Evolutionary conservation across 2,888 invertebrate genomes (phyloP), one percentile per base, ranked within the genome.

Genomic region (Zygogramma bicolorata): DNA sequence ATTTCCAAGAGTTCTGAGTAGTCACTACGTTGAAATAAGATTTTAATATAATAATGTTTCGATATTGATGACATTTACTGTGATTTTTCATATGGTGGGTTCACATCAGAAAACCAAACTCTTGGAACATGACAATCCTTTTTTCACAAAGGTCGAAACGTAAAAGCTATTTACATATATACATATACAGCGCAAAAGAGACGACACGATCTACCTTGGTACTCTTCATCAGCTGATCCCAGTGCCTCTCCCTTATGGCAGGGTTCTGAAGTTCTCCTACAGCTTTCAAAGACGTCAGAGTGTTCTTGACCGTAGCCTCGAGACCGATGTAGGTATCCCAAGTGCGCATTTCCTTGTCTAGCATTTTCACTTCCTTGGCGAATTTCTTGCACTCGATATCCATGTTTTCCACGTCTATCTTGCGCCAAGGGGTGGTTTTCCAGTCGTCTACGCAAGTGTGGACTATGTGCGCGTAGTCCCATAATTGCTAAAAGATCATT

Each of bases 331-430:
- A 98, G 0, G 96, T 94, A 83, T 97, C 96, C 98, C 98, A 98
- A 78, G 92, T 89, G 81, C 97, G 91, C 96, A 98, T 97, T 88
- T 98, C 98, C 85, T 98, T 98, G 84, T 98, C 98, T 81, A 98
- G 86, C 65, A 95, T 90, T 83, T 96, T 90, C 70, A 97, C 95
- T 86, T 97, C 97, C 88, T 98, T 98, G 1, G 97, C 96, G 87
- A 98, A 98, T 85, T 97, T 97, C 86, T 98, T 98, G 87, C 98
- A 98, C 87, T 98, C 98, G 80, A 98, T 96, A 84, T 98, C 98
- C 97, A 98, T 98, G 83, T 97, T 97, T 88, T 98, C 98, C 46
- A 98, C 97, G 84, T 98, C 97, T 74, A 98, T 97, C 86, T 97
- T 96, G 69, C 96, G 91, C 98, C 98, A 98, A 0, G 96, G 96